Conservation (phyloP, 2,113 vertebrate species). For the Orientallactaga bullata region DNA sequence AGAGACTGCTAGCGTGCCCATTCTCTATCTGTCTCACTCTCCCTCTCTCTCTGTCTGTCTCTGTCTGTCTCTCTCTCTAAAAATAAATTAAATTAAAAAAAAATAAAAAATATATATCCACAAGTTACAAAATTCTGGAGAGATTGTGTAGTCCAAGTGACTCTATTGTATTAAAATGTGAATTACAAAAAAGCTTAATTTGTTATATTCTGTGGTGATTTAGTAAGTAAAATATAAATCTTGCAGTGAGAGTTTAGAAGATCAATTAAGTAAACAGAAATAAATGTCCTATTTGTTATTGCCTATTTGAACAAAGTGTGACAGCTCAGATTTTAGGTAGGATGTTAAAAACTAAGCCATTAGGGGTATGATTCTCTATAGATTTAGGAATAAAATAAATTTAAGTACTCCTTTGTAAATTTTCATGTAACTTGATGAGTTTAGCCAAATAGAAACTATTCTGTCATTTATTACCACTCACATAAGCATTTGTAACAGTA, state of each 20-base stretch:
- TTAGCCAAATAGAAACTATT: background rate
- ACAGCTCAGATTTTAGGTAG: background rate
- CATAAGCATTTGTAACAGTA: background rate
- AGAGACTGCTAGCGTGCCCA: too few species aligned
- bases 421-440: background rate
- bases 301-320: too few species aligned
- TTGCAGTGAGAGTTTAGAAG: background rate
- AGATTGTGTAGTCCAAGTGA: background rate
- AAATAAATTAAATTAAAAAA: too few species aligned
- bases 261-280: background rate
- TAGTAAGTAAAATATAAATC: background rate
- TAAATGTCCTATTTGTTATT: background rate
- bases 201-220: background rate
- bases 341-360: background rate
- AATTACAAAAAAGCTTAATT: slow-evolving; percentile 21
- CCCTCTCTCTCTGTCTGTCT: too few species aligned
- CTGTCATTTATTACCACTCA: background rate
- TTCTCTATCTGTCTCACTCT: too few species aligned
- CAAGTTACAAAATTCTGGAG: too few species aligned
- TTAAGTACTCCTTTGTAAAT: background rate
- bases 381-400: background rate
- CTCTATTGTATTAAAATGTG: background rate
- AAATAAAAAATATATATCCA: too few species aligned
- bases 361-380: background rate
- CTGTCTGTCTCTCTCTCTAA: too few species aligned